Conservation (phyloP, 2,113 vertebrate species). For the Alethe diademata region DNA sequence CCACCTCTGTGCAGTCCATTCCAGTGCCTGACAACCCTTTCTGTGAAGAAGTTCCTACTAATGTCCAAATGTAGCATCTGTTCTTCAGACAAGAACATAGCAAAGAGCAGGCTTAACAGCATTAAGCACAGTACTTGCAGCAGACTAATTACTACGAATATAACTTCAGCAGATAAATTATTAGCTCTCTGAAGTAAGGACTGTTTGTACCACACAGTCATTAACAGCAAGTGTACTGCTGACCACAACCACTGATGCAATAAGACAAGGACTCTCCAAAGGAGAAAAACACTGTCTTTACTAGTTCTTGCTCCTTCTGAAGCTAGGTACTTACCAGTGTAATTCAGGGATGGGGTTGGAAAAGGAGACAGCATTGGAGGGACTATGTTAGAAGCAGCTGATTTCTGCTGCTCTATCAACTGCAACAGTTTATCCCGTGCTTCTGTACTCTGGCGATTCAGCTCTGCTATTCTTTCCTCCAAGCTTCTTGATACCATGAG, state of each 20-base stretch:
- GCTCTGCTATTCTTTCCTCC: constrained; percentile 87
- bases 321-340: constrained; percentile 57
- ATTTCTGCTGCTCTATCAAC: constrained; percentile 89
- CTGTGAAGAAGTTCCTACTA: not conserved
- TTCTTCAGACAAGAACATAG: not conserved
- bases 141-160: not conserved
- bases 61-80: not conserved
- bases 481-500: constrained; percentile 56
- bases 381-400: constrained; percentile 17
- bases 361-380: constrained; percentile 72
- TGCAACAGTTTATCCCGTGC: constrained; percentile 84
- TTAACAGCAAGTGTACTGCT: not conserved
- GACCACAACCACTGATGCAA: not conserved
- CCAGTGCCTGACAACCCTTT: not conserved
- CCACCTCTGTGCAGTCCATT: not conserved
- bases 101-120: not conserved
- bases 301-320: not conserved
- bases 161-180: not conserved
- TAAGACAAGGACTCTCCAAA: not conserved
- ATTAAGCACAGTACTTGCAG: not conserved
- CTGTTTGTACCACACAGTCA: not conserved
- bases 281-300: not conserved
- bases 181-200: not conserved
- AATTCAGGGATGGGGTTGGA: constrained; percentile 52
- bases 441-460: constrained; percentile 87